phyloP scores from a whole-genome alignment of 1,140 invertebrate species.

The Magallana angulata region DNA sequence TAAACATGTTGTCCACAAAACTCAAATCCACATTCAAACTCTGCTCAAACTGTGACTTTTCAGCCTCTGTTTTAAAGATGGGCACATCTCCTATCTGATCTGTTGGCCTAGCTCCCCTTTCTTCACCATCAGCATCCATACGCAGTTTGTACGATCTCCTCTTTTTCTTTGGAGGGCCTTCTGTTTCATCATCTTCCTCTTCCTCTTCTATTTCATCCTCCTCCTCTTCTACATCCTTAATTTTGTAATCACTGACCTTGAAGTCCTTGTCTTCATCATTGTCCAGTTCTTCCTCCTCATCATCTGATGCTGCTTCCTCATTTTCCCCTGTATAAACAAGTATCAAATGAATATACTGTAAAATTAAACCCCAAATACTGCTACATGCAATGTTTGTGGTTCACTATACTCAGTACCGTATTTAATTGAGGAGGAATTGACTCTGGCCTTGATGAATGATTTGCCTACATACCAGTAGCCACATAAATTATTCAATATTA shows the following conservation, averaged over 20 bases:
- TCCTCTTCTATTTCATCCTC: conserved; percentile 54
- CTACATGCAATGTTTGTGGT: no score
- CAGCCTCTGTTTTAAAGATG: conserved; percentile 72
- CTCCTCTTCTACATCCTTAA: conserved; percentile 51
- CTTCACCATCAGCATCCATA: conserved; percentile 62
- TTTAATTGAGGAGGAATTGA: no score
- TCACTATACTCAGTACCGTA: no score
- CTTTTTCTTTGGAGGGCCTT: conserved; percentile 43
- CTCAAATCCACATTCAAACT: conserved; percentile 75
- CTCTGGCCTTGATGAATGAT: no score
- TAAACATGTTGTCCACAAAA: conserved; percentile 73
- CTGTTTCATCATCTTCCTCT: conserved; percentile 54
- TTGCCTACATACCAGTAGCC: no score
- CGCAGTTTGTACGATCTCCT: conserved; percentile 32
- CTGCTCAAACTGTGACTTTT: conserved; percentile 73
- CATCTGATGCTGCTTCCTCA: neutral
- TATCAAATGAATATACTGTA: no score
- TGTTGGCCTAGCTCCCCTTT: conserved; percentile 44
- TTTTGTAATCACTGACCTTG: conserved; percentile 26
- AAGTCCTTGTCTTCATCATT: conserved; percentile 62
- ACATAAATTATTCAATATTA: no score
- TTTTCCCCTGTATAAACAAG: neutral
- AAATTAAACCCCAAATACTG: no score
- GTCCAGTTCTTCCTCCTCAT: conserved; percentile 59
- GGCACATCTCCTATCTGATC: conserved; percentile 70